Conservation (phyloP, 2,113 vertebrate genomes). For the Merops nubicus region DNA sequence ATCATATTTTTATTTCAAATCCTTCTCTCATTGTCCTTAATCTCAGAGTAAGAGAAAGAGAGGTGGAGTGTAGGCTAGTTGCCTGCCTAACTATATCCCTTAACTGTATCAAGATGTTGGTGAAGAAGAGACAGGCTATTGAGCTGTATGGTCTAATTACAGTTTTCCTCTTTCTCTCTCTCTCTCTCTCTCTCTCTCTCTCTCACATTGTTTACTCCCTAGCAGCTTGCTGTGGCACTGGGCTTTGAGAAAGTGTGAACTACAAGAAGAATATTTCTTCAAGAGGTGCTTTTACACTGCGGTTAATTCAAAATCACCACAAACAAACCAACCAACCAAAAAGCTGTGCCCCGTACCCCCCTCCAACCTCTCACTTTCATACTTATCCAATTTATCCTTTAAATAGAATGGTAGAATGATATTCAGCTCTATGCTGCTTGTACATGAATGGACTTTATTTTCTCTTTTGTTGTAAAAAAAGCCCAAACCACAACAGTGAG, state of each 20-base stretch:
- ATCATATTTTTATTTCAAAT: neutral
- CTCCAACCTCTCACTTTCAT: neutral
- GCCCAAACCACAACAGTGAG: neutral
- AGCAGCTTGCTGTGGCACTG: neutral
- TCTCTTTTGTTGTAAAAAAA: neutral
- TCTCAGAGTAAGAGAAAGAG: neutral
- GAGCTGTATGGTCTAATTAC: neutral
- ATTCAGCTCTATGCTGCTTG: neutral
- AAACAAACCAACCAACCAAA: neutral
- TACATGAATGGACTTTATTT: neutral
- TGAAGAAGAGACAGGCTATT: neutral
- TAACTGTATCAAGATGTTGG: neutral
- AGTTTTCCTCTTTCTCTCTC: neutral
- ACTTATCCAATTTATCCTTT: neutral
- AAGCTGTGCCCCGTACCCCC: rapidly evolving
- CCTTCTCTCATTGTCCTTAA: neutral
- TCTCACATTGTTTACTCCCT: neutral
- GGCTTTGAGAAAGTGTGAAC: neutral
- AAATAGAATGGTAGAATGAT: neutral
- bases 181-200: neutral
- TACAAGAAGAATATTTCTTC: neutral
- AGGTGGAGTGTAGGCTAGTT: neutral
- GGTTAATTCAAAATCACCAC: neutral
- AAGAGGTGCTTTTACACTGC: neutral
- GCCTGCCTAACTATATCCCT: neutral